Evolutionary conservation across 2,888 invertebrate species (phyloP).

Genomic region (Geotrupes spiniger): DNA sequence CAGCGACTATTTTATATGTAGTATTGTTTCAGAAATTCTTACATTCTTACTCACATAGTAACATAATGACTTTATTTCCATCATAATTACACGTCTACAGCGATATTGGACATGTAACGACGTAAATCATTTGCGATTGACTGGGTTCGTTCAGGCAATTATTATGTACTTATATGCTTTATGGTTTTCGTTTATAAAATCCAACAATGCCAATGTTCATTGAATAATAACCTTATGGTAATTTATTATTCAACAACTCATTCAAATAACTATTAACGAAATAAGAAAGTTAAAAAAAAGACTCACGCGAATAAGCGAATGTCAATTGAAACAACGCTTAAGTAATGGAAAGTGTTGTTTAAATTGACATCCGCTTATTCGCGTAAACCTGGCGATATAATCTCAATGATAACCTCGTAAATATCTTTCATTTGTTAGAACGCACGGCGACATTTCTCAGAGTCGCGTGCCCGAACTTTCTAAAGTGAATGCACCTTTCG

Average conservation of each 20-base stretch:
- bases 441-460: background rate
- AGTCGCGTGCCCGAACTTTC: background rate
- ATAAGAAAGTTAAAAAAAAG: no score
- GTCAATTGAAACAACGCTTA: no score
- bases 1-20: background rate
- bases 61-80: background rate
- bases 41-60: background rate
- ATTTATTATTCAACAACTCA: no score
- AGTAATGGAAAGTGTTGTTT: background rate
- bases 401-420: background rate
- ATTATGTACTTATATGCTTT: no score
- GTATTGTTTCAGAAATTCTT: slow-evolving; percentile 1
- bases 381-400: slow-evolving; percentile 1
- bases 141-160: no score
- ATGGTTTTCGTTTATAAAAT: no score
- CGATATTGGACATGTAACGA: no score
- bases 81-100: background rate
- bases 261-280: no score
- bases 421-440: slow-evolving; percentile 1
- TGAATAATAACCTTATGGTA: no score
- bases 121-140: no score
- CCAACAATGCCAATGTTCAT: slow-evolving; percentile 4
- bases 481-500: background rate
- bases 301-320: no score
- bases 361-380: background rate